Conservation (phyloP, 1,140 invertebrate species). For the Holotrichia oblita region DNA sequence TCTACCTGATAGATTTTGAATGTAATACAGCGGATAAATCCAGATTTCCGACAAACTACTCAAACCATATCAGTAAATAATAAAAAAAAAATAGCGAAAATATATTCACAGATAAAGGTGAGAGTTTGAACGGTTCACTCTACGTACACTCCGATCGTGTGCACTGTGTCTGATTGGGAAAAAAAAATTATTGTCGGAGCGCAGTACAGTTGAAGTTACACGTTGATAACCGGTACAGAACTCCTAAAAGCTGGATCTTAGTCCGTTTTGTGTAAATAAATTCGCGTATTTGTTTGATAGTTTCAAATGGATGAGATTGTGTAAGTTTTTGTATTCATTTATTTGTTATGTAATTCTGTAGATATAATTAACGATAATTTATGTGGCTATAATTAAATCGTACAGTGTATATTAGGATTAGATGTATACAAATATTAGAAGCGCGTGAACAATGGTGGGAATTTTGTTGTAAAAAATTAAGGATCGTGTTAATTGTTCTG, state of each 20-base stretch:
- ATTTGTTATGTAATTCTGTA: too few relatives aligned
- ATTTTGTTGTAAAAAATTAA: too few relatives aligned
- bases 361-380: too few relatives aligned
- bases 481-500: too few relatives aligned
- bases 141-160: background rate
- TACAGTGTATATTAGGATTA: too few relatives aligned
- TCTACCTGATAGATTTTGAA: background rate
- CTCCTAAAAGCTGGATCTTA: background rate
- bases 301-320: background rate
- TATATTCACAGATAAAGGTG: slow-evolving; percentile 1
- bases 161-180: background rate
- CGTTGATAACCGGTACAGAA: background rate
- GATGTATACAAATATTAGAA: too few relatives aligned
- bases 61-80: slow-evolving; percentile 16
- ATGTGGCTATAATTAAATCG: too few relatives aligned
- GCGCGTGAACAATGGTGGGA: too few relatives aligned
- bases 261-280: background rate
- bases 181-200: too few relatives aligned
- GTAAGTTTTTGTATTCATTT: too few relatives aligned
- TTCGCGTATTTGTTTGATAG: background rate
- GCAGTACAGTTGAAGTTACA: too few relatives aligned
- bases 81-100: slow-evolving; percentile 16
- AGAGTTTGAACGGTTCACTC: background rate
- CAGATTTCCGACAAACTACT: background rate
- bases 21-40: background rate